phyloP scores from a whole-genome alignment of 1,140 invertebrate genomes.

The Propsilocerus akamusi region DNA sequence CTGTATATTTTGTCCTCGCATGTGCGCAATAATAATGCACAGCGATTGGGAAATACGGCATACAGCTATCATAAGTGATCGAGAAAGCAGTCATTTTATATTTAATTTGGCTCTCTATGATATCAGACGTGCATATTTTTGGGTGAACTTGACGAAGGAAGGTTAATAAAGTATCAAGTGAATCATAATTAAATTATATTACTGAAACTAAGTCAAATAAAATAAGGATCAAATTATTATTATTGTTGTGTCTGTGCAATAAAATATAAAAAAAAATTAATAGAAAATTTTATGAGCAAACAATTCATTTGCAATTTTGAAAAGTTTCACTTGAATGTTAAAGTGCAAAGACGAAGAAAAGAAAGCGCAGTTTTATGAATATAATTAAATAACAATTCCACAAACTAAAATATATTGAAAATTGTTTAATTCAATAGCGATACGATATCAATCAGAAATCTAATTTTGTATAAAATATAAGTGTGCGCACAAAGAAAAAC shows the following conservation, averaged over 20 bases:
- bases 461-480: background rate
- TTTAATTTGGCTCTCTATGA: constrained; percentile 1
- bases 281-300: background rate
- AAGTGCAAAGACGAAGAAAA: background rate
- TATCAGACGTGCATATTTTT: constrained; percentile 2
- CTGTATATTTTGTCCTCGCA: background rate
- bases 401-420: background rate
- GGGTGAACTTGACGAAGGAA: background rate
- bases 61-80: background rate
- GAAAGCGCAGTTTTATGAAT: background rate
- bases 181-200: background rate
- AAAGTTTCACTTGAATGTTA: background rate
- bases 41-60: background rate
- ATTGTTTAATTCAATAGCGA: background rate
- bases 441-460: background rate
- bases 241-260: background rate
- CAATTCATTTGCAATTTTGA: background rate
- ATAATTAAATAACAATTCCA: background rate
- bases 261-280: background rate
- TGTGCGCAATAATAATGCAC: background rate
- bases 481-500: background rate
- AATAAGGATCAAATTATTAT: constrained; percentile 3
- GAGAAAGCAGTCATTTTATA: constrained; percentile 2
- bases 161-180: constrained; percentile 1
- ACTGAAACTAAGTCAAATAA: constrained; percentile 3